phyloP scores from a whole-genome alignment of 2,888 invertebrate species.

The Ormyrus nitidulus region DNA sequence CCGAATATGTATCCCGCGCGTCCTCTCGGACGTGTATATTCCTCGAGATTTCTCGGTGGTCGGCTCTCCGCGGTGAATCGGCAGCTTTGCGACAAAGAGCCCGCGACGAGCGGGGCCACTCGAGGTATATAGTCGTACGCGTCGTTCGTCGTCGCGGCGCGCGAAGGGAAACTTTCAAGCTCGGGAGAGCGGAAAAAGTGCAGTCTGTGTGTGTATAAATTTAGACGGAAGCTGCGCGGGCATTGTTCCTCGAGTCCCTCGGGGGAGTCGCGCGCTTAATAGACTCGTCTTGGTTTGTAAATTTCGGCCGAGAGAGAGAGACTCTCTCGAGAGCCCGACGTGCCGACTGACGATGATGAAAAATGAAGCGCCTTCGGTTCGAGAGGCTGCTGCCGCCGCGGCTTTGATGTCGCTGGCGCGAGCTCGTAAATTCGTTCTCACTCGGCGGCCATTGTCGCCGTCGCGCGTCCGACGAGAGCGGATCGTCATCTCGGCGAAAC shows the following conservation, averaged over 20 bases:
- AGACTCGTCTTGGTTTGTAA: constrained; percentile 35
- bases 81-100: not conserved
- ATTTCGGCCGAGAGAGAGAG: not conserved
- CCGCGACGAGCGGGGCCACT: not conserved
- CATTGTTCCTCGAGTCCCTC: not conserved
- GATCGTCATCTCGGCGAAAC: no score
- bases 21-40: not conserved
- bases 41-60: constrained; percentile 22
- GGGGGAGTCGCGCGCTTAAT: constrained; percentile 21
- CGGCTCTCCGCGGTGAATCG: constrained; percentile 15
- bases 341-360: constrained; percentile 36
- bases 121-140: not conserved
- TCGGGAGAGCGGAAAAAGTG: not conserved
- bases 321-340: no score
- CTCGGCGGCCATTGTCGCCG: not conserved
- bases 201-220: not conserved
- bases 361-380: constrained; percentile 10
- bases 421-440: not conserved
- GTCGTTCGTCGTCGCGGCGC: no score
- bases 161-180: no score
- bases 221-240: not conserved
- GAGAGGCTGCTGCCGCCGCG: no score
- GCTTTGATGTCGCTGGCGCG: no score
- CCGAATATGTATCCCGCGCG: no score
- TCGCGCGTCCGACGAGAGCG: not conserved